phyloP scores from a whole-genome alignment of 2,113 vertebrate species.

The Gadus chalcogrammus region DNA sequence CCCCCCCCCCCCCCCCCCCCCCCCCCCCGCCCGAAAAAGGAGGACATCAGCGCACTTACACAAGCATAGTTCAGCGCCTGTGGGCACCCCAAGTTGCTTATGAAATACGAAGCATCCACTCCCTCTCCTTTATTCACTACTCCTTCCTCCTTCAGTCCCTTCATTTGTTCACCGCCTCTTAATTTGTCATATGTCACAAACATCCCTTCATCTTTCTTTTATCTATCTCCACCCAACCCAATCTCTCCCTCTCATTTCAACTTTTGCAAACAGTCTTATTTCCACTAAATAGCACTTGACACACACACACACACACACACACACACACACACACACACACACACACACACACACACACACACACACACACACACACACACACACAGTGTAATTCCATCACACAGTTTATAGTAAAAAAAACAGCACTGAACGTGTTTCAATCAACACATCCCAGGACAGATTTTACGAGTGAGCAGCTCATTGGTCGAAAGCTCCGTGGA shows the following conservation, averaged over 20 bases:
- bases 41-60: slow-evolving; percentile 74
- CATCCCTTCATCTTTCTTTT: slow-evolving; percentile 3
- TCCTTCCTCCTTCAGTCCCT: neutral
- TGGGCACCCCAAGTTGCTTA: slow-evolving; percentile 53
- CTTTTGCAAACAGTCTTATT: too few relatives aligned
- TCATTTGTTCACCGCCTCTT: slow-evolving; percentile 12
- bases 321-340: neutral
- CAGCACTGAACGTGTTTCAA: too few relatives aligned
- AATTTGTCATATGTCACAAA: slow-evolving; percentile 1
- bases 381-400: neutral
- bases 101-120: slow-evolving; percentile 64
- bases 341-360: neutral
- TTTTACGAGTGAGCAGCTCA: too few relatives aligned
- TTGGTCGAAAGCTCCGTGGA: neutral
- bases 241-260: too few relatives aligned
- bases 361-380: slow-evolving; percentile 2
- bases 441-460: too few relatives aligned
- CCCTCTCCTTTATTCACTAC: too few relatives aligned
- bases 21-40: neutral
- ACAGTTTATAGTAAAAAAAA: neutral
- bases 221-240: too few relatives aligned
- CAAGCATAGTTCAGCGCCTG: slow-evolving; percentile 48
- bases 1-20: too few relatives aligned
- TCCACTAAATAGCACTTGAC: neutral
- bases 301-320: neutral